Conservation (phyloP, 2,888 invertebrate species). For the Eristalinus aeneus region DNA sequence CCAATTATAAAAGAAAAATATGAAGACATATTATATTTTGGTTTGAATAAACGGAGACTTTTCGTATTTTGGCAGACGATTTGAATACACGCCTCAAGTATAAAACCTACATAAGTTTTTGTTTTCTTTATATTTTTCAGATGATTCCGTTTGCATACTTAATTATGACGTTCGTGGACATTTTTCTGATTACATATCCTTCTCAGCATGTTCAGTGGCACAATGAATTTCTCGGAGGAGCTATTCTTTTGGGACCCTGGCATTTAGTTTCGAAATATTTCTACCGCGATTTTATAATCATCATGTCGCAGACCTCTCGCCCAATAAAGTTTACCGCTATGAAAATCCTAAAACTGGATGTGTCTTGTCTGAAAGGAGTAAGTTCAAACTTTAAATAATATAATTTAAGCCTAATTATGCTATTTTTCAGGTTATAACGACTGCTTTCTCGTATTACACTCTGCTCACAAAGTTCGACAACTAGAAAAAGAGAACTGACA, state of each 20-base stretch:
- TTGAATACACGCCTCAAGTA: too few species aligned
- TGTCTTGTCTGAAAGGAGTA: background rate
- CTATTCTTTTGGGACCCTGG: background rate
- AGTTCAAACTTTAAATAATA: background rate
- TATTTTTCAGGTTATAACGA: conserved; percentile 74
- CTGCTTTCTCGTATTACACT: conserved; percentile 77
- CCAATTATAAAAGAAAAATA: too few species aligned
- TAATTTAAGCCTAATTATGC: background rate
- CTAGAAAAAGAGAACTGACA: background rate
- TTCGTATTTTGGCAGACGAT: too few species aligned
- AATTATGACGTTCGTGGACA: conserved; percentile 2
- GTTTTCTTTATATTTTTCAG: background rate
- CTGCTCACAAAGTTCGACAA: conserved; percentile 73
- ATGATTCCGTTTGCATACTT: background rate
- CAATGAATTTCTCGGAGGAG: conserved; percentile 7
- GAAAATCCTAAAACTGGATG: background rate
- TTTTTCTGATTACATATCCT: conserved; percentile 28
- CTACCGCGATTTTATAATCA: background rate
- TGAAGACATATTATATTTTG: too few species aligned
- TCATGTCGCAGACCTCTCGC: background rate
- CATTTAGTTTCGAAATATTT: background rate
- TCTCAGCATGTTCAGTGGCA: conserved; percentile 17
- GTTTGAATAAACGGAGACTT: too few species aligned
- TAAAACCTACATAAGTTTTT: too few species aligned
- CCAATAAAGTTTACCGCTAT: background rate